These are phyloP conservation scores for Epistrophe grossulariae DNA, from an alignment of 2,888 invertebrate species.

Conservation along the genomic window DNA sequence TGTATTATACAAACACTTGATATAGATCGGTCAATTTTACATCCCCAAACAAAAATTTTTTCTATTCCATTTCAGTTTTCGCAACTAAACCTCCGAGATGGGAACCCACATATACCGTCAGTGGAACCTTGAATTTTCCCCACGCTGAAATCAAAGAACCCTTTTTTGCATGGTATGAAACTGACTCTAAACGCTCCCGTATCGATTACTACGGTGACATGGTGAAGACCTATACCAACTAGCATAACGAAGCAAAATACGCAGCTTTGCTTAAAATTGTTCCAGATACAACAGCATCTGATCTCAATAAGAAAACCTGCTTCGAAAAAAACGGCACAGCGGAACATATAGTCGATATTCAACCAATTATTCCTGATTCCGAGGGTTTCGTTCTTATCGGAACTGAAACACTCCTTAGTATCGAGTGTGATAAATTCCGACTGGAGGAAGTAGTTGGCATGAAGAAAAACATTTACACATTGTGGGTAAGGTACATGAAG, in stretches of 20 bases:
- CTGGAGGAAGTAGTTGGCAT: slow-evolving; percentile 88
- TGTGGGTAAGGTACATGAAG: slow-evolving; percentile 93
- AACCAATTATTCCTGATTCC: slow-evolving; percentile 92
- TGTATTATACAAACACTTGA: no score
- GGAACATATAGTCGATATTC: slow-evolving; percentile 87
- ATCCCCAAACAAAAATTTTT: no score
- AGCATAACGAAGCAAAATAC: slow-evolving; percentile 85
- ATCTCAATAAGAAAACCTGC: slow-evolving; percentile 90
- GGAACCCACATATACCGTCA: slow-evolving; percentile 89
- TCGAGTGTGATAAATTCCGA: slow-evolving; percentile 91
- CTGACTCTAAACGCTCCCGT: slow-evolving; percentile 89
- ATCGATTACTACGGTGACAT: slow-evolving; percentile 98
- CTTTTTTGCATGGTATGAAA: slow-evolving; percentile 95
- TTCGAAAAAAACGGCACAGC: slow-evolving; percentile 92
- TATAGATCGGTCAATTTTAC: no score
- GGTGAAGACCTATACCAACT: slow-evolving; percentile 97
- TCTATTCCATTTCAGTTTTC: slow-evolving; percentile 72
- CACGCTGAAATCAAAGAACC: slow-evolving; percentile 97
- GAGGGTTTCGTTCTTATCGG: slow-evolving; percentile 89
- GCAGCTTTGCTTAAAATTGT: slow-evolving; percentile 93
- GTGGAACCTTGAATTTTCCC: slow-evolving; percentile 92
- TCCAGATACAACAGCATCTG: slow-evolving; percentile 91
- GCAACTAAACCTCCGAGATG: slow-evolving; percentile 87
- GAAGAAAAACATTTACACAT: slow-evolving; percentile 94
- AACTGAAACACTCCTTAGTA: slow-evolving; percentile 89